Conservation (phyloP, 2,113 vertebrate genomes). For the Laticauda laticaudata region DNA sequence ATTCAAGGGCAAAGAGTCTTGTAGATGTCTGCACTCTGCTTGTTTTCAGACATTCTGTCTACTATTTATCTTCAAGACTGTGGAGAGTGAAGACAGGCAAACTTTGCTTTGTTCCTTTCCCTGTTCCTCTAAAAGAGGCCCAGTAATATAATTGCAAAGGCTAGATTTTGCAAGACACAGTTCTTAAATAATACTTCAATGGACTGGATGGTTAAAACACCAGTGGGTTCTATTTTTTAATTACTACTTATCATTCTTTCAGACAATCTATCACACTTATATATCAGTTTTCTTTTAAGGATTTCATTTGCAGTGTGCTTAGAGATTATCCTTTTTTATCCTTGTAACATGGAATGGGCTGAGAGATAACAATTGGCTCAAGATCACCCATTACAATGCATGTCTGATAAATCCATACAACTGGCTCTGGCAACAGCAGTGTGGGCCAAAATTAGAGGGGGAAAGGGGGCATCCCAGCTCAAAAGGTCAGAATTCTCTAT, state of each 20-base stretch:
- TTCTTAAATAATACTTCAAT: not conserved
- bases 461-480: not conserved
- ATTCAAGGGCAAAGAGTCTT: constrained; percentile 22
- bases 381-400: not conserved
- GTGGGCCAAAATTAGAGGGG: not conserved
- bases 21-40: not conserved
- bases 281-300: not conserved
- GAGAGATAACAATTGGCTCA: not conserved
- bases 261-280: not conserved
- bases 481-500: not conserved
- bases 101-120: constrained; percentile 22
- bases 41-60: constrained; percentile 19
- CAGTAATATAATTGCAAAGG: not conserved
- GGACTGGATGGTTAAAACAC: not conserved
- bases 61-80: constrained; percentile 29
- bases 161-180: not conserved
- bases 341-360: not conserved
- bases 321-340: not conserved
- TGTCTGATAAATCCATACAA: not conserved
- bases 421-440: not conserved
- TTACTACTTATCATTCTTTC: not conserved
- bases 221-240: not conserved
- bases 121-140: constrained; percentile 23
- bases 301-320: not conserved
- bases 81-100: not conserved